These are phyloP conservation scores for Stylophora pistillata DNA, from an alignment of 64 coral and sea anemone genomes.

Conservation along the genomic window DNA sequence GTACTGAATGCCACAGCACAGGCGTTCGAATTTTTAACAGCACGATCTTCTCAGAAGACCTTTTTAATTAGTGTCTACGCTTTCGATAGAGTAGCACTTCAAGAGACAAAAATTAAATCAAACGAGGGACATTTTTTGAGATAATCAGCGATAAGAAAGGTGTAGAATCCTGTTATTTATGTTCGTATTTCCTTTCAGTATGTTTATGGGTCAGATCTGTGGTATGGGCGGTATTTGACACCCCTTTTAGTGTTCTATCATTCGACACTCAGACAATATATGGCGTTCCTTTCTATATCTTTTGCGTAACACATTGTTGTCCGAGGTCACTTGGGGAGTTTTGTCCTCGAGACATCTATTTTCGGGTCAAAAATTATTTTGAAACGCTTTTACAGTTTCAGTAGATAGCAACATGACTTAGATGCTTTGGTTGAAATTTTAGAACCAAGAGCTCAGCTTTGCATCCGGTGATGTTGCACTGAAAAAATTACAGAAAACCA, in stretches of 20 bases:
- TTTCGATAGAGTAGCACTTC: constrained; percentile 26
- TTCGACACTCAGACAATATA: constrained; percentile 31
- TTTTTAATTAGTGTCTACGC: constrained; percentile 45
- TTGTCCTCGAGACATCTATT: not conserved
- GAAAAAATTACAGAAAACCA: not conserved
- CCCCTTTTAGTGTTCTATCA: constrained; percentile 1
- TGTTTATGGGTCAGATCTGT: constrained; percentile 4
- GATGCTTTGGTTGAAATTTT: constrained; percentile 25
- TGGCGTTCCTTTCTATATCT: not conserved
- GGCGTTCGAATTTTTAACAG: not conserved
- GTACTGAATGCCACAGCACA: not conserved
- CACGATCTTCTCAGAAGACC: not conserved
- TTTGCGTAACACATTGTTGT: not conserved
- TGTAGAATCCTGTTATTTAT: constrained; percentile 21
- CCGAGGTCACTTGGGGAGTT: not conserved
- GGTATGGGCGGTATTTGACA: not conserved
- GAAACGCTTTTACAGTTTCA: not conserved
- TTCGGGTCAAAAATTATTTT: not conserved
- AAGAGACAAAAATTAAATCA: constrained; percentile 56
- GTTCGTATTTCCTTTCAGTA: constrained; percentile 24
- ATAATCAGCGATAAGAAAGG: constrained; percentile 38
- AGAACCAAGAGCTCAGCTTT: not conserved
- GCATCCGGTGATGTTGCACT: not conserved
- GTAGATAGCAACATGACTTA: not conserved
- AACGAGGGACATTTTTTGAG: constrained; percentile 9